Conservation (phyloP, 1,140 invertebrate genomes). For the Zaprionus lachaisei region DNA sequence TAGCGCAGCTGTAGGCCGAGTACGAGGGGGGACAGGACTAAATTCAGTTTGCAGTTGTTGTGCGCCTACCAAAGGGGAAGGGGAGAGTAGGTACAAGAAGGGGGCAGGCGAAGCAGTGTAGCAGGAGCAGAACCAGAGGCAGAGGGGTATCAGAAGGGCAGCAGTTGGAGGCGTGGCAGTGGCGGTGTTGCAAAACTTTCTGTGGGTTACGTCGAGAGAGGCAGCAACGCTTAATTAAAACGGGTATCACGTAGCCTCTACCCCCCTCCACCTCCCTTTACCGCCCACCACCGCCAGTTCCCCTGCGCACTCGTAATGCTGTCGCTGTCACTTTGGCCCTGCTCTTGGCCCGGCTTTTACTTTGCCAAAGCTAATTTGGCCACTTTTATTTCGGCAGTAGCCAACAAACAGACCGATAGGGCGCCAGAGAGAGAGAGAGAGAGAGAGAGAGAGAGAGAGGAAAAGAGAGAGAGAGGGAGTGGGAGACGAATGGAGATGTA, state of each 20-base stretch:
- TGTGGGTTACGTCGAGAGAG: constrained; percentile 7
- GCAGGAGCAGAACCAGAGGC: no score
- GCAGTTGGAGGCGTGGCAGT: not conserved
- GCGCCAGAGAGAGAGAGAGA: not conserved
- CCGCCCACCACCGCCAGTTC: not conserved
- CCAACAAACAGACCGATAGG: not conserved
- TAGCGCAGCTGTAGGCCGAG: not conserved
- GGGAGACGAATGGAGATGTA: not conserved
- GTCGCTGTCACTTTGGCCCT: constrained; percentile 38
- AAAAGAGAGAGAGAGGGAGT: not conserved
- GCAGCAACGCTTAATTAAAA: constrained; percentile 42
- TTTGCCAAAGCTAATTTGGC: constrained; percentile 55
- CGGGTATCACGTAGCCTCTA: constrained; percentile 38
- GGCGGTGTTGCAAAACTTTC: constrained; percentile 8
- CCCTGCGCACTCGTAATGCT: constrained; percentile 13
- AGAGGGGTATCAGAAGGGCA: no score
- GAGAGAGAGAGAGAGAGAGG: not conserved
- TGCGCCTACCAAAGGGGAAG: constrained; percentile 1
- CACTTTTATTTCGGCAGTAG: constrained; percentile 42
- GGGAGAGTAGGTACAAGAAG: not conserved
- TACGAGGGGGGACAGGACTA: not conserved
- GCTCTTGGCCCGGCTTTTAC: constrained; percentile 36
- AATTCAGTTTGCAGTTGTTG: constrained; percentile 18
- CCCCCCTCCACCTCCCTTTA: not conserved
- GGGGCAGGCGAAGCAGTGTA: no score